phyloP scores from a whole-genome alignment of 2,113 vertebrate genomes.

The Myiagra hebetior region DNA sequence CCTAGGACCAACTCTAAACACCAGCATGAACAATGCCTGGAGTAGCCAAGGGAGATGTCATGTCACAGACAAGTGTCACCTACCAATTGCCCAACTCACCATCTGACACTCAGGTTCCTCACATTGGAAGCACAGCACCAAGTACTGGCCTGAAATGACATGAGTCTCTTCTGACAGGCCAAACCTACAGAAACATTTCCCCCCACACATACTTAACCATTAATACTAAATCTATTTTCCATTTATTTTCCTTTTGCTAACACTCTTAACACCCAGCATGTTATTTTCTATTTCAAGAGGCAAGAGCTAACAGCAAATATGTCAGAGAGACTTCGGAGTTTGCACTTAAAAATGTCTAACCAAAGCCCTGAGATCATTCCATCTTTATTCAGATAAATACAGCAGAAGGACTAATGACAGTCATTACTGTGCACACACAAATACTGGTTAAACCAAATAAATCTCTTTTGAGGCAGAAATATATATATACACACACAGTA shows the following conservation, averaged over 20 bases:
- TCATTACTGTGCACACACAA: background rate
- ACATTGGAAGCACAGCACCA: background rate
- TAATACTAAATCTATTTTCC: background rate
- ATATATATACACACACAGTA: background rate
- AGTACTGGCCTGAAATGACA: background rate
- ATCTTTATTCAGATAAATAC: background rate
- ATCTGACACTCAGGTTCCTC: background rate
- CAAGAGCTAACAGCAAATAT: background rate
- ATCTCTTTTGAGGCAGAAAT: slow-evolving; percentile 25
- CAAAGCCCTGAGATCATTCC: background rate
- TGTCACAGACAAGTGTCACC: background rate
- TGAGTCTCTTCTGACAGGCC: background rate
- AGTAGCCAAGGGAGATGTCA: background rate
- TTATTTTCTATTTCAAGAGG: background rate
- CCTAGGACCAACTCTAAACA: background rate
- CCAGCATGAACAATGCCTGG: accelerated
- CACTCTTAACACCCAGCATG: background rate
- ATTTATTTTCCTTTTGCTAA: background rate
- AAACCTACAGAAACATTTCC: accelerated
- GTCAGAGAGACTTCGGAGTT: background rate
- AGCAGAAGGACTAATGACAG: background rate
- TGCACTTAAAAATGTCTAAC: background rate
- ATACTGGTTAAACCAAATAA: background rate
- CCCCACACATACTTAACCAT: background rate
- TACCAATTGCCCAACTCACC: background rate